A percentile compares a stretch with the other conserved stretches of the same genome.
phyloP scores from a whole-genome alignment of 2,113 vertebrate species.

The Nipponia nippon region DNA sequence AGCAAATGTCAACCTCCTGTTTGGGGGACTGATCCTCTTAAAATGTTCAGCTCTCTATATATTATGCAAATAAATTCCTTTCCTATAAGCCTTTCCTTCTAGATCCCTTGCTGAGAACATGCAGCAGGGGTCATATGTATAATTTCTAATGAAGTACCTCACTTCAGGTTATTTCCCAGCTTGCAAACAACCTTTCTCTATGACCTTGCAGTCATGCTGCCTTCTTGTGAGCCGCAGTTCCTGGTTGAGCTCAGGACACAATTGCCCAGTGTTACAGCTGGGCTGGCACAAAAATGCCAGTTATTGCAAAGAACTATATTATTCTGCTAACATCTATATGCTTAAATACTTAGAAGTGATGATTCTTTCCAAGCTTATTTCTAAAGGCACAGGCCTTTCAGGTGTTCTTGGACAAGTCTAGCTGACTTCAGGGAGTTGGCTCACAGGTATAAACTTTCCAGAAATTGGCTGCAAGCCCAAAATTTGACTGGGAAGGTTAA shows the following conservation, averaged over 20 bases:
- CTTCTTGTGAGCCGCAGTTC: neutral
- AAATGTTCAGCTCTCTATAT: neutral
- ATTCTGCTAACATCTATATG: neutral
- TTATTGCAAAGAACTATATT: neutral
- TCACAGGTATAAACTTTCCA: neutral
- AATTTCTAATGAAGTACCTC: neutral
- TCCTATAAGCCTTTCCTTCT: neutral
- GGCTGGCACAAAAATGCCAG: neutral
- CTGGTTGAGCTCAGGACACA: neutral
- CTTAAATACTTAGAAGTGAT: neutral
- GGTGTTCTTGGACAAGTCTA: neutral
- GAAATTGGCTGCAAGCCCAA: neutral
- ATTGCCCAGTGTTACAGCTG: neutral
- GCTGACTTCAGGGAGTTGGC: neutral
- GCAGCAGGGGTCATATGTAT: neutral
- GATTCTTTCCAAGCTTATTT: neutral
- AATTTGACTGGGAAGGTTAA: neutral
- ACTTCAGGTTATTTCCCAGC: neutral
- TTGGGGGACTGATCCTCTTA: neutral
- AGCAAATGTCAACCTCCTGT: neutral
- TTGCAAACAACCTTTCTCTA: neutral
- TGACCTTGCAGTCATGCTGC: neutral
- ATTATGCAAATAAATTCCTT: neutral
- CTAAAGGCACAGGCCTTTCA: neutral
- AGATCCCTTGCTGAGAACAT: neutral